Base-by-base conservation (phyloP, 2,888 invertebrate species). In the Plebejus melissa region DNA sequence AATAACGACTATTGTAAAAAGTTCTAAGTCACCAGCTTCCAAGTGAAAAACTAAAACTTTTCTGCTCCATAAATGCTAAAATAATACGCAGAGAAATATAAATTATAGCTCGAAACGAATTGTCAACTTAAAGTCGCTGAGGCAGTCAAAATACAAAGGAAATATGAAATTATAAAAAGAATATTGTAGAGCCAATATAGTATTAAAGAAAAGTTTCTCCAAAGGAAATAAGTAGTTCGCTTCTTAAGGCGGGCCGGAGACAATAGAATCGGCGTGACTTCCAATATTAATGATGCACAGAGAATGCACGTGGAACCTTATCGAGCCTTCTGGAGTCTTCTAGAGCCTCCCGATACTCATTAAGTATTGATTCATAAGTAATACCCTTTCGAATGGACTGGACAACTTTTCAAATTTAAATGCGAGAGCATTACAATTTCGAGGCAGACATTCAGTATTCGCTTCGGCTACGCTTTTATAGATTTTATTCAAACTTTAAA, bases 281-380 rank as follows among this genome's bases (percentile, higher is more conserved):
- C 88, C 90, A 91, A 90, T 92, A 92, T 93, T 93, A 93, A 93
- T 91, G 91, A 93, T 90, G 91, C 89, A 85, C 88, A 85, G 84
- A 87, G 88, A 88, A 89, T 90, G 91, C 91, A 90, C 87, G 90
- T 88, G 85, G 85, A 82, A 86, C 83, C 83, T 84, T 89, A 13
- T 89, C 88, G 65, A 32, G 65, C 32, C 65, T 65, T 65, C 32
- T 65, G 11, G 65, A 65, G 32, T 13, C 13, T 65, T 16, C 65
- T 32, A 89, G 91, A 90, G 90, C 90, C 88, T 85, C 84, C 88
- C 86, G 92, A 91, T 91, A 90, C 90, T 92, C 91, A 92, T 93
- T 92, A 91, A 90, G 88, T 92, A 93, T 93, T 91, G 91, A 92
- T 90, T 93, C 91, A 92, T 92, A 93, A 93, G 91, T 92, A 92